A percentile compares a stretch with the other conserved stretches of the same genome.
Conservation (phyloP, 2,113 vertebrate genomes). For the Aptenodytes forsteri region DNA sequence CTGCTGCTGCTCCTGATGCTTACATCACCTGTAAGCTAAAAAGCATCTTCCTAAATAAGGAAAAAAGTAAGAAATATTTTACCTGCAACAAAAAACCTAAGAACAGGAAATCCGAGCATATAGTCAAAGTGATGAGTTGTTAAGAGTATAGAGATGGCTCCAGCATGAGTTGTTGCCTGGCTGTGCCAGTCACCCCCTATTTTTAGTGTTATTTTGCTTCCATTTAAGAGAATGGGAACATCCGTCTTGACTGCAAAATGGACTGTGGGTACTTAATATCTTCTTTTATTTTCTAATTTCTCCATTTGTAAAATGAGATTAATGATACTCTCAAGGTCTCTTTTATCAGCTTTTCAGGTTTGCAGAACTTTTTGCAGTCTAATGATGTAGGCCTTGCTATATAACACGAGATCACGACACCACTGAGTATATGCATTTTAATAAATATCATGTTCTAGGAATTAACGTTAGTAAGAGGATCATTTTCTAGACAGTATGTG, state of each 20-base stretch:
- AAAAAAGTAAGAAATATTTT: background rate
- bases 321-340: background rate
- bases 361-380: background rate
- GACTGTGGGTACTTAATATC: background rate
- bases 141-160: background rate
- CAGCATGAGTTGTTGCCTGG: background rate
- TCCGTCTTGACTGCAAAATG: background rate
- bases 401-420: background rate
- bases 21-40: background rate
- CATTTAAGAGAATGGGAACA: background rate
- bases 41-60: background rate
- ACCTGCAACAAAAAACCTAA: background rate
- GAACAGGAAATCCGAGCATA: background rate
- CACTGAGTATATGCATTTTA: background rate
- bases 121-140: background rate
- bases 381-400: background rate
- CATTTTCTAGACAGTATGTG: background rate
- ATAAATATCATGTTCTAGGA: background rate
- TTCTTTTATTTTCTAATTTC: background rate
- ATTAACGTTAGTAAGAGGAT: background rate
- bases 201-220: background rate
- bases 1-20: background rate
- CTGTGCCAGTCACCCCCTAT: background rate
- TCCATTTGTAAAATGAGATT: background rate
- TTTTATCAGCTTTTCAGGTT: background rate